These are phyloP conservation scores for Macrobrachium rosenbergii DNA, from an alignment of 1,140 invertebrate species.

Conservation along the genomic window DNA sequence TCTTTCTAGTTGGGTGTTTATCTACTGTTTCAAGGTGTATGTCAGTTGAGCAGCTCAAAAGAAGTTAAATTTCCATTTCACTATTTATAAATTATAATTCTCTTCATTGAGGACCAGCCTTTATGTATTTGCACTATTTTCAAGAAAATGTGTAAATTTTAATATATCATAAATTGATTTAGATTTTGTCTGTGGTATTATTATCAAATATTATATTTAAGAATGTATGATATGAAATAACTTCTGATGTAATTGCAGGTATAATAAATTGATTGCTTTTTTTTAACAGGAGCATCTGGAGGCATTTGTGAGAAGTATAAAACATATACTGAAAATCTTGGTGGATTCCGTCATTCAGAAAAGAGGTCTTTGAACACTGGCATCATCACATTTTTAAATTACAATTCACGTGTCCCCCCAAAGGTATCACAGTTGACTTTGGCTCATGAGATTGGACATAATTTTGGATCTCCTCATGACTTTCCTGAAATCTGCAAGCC, in stretches of 20 bases:
- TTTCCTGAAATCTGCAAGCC: slow-evolving; percentile 92
- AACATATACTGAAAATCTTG: slow-evolving; percentile 94
- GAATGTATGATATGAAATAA: not conserved
- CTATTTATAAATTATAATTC: no score
- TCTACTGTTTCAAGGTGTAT: no score
- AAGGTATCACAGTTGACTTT: slow-evolving; percentile 98
- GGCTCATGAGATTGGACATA: slow-evolving; percentile 99
- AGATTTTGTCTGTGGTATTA: no score
- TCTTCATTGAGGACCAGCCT: no score
- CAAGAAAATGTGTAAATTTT: no score
- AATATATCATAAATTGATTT: no score
- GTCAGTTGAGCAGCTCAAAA: no score
- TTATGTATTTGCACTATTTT: no score
- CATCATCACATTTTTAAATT: slow-evolving; percentile 99
- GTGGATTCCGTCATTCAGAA: slow-evolving; percentile 92
- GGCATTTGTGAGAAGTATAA: slow-evolving; percentile 99
- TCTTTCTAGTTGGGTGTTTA: no score
- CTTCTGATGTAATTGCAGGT: slow-evolving; percentile 2
- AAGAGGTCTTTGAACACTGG: slow-evolving; percentile 97
- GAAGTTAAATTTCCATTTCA: no score
- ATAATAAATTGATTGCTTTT: slow-evolving; percentile 26
- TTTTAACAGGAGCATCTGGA: slow-evolving; percentile 86
- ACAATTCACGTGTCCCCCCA: slow-evolving; percentile 95
- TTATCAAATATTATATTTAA: no score
- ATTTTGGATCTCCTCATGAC: slow-evolving; percentile 98